Evolutionary conservation across 2,797 vertebrate species (phyloP).

Genomic region (Tangara arthus): DNA sequence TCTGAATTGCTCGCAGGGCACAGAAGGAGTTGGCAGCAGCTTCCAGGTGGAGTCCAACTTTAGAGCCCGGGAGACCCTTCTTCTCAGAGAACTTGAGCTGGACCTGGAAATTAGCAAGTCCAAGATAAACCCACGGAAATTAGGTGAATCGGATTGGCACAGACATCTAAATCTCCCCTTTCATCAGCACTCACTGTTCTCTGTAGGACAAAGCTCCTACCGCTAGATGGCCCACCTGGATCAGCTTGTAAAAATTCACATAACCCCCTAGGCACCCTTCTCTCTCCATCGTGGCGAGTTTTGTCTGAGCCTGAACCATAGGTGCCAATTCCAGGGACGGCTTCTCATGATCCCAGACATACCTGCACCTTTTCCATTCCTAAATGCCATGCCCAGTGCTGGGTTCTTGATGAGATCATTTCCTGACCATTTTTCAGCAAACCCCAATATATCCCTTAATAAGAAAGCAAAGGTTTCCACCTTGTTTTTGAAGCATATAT

Average conservation of each 20-base stretch:
- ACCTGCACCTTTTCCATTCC: not conserved
- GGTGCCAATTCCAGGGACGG: rapidly evolving
- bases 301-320: not conserved
- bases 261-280: not conserved
- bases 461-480: conserved; percentile 51
- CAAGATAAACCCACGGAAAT: not conserved
- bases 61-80: conserved; percentile 75
- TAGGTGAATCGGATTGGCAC: not conserved
- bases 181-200: rapidly evolving
- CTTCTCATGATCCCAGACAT: not conserved
- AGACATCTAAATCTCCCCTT: not conserved
- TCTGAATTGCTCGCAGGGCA: conserved; percentile 82
- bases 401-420: not conserved
- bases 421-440: not conserved
- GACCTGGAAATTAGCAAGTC: conserved; percentile 70
- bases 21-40: conserved; percentile 80
- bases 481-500: conserved; percentile 85
- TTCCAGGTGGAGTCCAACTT: conserved; percentile 70
- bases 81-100: conserved; percentile 77
- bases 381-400: not conserved
- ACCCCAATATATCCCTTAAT: not conserved
- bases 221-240: not conserved
- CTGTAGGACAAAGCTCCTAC: not conserved
- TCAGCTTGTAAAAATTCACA: not conserved
- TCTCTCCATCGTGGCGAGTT: not conserved